phyloP scores from a whole-genome alignment of 1,140 invertebrate species.

The Platorchestia sp. region DNA sequence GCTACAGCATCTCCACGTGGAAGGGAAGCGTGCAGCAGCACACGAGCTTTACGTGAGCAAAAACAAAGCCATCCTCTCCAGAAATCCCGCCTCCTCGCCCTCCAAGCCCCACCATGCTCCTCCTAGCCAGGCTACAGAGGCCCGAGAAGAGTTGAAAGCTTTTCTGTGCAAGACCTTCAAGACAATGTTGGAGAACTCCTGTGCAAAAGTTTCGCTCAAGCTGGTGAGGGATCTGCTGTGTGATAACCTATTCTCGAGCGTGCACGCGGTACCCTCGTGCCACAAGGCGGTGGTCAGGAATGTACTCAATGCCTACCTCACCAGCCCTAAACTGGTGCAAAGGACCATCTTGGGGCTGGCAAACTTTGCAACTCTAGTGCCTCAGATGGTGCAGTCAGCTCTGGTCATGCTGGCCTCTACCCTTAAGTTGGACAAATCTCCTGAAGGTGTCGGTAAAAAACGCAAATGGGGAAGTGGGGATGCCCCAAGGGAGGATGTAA shows the following conservation, averaged over 20 bases:
- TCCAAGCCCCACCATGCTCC: not conserved
- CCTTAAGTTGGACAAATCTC: not conserved
- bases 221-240: not conserved
- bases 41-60: too few relatives aligned
- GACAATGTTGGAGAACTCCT: not conserved
- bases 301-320: not conserved
- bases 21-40: not conserved
- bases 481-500: not conserved
- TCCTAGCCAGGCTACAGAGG: not conserved
- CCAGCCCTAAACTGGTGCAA: not conserved
- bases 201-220: not conserved
- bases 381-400: not conserved
- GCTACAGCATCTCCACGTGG: not conserved
- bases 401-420: not conserved
- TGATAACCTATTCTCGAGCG: not conserved
- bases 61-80: too few relatives aligned
- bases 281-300: not conserved
- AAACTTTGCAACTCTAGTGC: not conserved
- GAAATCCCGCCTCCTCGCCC: not conserved
- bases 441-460: not conserved
- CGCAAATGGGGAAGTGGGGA: not conserved
- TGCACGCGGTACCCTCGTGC: not conserved
- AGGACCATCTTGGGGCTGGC: not conserved
- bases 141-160: not conserved
- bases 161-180: not conserved